Percentiles rank a stretch among this genome's conserved stretches.
phyloP scores from a whole-genome alignment of 2,113 vertebrate genomes.

The Alligator sinensis region DNA sequence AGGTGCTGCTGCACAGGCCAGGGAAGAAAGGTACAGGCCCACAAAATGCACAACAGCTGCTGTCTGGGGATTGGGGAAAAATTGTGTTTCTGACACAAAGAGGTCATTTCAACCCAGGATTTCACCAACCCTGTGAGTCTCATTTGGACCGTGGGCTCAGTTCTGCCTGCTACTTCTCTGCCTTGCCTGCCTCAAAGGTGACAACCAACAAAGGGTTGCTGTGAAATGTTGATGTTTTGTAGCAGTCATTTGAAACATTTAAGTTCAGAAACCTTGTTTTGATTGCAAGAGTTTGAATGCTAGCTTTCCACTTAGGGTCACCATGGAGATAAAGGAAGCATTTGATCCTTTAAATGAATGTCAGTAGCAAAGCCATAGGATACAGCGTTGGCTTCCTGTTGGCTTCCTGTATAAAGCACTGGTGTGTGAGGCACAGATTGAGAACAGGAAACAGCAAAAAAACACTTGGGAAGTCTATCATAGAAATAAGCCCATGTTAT shows the following conservation, averaged over 20 bases:
- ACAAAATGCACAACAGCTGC: constrained; percentile 1
- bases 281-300: not conserved
- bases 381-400: not conserved
- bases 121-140: constrained; percentile 35
- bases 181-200: constrained; percentile 21
- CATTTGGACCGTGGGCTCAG: not conserved
- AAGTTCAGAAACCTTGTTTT: not conserved
- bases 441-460: not conserved
- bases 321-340: not conserved
- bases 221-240: not conserved
- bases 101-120: constrained; percentile 17
- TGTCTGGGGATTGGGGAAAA: constrained; percentile 18
- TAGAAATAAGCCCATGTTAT: not conserved
- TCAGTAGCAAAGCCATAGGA: not conserved
- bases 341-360: not conserved
- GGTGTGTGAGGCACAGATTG: not conserved
- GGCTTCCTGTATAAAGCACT: not conserved
- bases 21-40: constrained; percentile 37
- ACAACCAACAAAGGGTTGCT: not conserved
- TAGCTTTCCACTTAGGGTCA: not conserved
- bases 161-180: constrained; percentile 8
- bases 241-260: not conserved
- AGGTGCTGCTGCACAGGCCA: constrained; percentile 42
- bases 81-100: not conserved
- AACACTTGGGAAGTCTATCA: not conserved